A percentile compares a stretch with the other conserved stretches of the same genome.
These are phyloP conservation scores for Diplolepis rosae DNA, from an alignment of 2,888 invertebrate species.

Conservation along the genomic window DNA sequence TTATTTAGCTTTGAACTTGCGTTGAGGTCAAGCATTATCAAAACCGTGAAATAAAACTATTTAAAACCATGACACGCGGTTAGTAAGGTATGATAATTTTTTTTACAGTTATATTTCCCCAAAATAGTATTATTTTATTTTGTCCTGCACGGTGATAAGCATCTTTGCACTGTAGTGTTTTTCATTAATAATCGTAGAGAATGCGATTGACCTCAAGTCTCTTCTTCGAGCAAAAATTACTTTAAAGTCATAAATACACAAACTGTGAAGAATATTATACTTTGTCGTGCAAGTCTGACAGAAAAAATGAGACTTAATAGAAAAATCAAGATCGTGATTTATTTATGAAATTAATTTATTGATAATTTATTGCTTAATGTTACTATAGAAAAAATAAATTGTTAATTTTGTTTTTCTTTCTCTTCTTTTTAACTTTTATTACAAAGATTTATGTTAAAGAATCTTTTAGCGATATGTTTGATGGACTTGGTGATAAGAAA, in stretches of 20 bases:
- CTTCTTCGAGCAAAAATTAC: neutral
- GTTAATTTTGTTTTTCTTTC: neutral
- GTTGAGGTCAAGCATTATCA: conserved; percentile 9
- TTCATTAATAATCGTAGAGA: neutral
- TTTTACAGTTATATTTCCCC: conserved; percentile 19
- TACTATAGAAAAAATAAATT: neutral
- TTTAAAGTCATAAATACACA: neutral
- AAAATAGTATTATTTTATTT: conserved; percentile 25
- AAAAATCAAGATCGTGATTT: neutral
- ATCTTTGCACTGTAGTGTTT: conserved; percentile 3
- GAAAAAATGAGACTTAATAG: neutral
- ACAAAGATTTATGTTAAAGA: neutral
- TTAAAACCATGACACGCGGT: conserved; percentile 27
- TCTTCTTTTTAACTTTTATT: neutral
- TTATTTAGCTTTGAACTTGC: conserved; percentile 15
- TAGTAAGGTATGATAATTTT: neutral
- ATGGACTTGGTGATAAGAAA: neutral
- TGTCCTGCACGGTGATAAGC: conserved; percentile 28
- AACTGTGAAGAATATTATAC: neutral
- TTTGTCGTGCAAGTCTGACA: neutral
- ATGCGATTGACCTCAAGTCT: neutral
- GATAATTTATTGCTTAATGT: neutral
- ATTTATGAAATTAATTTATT: neutral
- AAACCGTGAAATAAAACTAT: conserved; percentile 15
- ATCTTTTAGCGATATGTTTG: neutral